A percentile compares a stretch with the other conserved stretches of the same genome.
Evolutionary conservation across 2,797 vertebrate genomes (phyloP).

Genomic region (Gymnoscopelus microlampas): DNA sequence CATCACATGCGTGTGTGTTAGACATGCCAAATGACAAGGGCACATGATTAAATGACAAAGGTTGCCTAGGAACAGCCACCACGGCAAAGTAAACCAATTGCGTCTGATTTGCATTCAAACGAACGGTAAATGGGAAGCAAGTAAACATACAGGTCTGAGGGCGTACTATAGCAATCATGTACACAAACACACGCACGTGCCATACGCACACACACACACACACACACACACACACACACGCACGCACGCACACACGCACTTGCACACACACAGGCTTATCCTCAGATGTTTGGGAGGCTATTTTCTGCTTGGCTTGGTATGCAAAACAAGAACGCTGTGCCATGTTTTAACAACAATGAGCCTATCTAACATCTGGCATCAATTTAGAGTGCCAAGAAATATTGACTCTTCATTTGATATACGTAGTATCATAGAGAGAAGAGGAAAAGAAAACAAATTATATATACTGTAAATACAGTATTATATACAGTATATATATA

Average conservation of each 20-base stretch:
- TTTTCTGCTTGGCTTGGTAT: constrained; percentile 67
- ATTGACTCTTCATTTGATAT: constrained; percentile 66
- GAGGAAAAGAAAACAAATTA: constrained; percentile 39
- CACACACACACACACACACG: not conserved
- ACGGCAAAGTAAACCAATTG: constrained; percentile 68
- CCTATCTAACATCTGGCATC: constrained; percentile 68
- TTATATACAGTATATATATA: no score
- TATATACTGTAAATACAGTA: no score
- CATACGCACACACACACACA: no score
- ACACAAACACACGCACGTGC: not conserved
- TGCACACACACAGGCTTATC: not conserved
- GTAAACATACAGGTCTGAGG: constrained; percentile 29
- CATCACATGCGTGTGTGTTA: constrained; percentile 46
- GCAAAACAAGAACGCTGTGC: constrained; percentile 56
- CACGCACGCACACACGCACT: not conserved
- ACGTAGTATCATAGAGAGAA: constrained; percentile 42
- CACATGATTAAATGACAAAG: constrained; percentile 33
- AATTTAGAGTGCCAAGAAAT: constrained; percentile 60
- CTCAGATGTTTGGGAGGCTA: constrained; percentile 45
- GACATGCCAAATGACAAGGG: constrained; percentile 65
- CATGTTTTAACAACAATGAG: constrained; percentile 66
- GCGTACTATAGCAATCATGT: not conserved
- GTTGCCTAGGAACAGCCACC: constrained; percentile 83
- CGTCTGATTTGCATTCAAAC: constrained; percentile 72
- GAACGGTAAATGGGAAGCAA: constrained; percentile 65